phyloP scores from a whole-genome alignment of 2,797 vertebrate genomes.

The Cuniculus paca region DNA sequence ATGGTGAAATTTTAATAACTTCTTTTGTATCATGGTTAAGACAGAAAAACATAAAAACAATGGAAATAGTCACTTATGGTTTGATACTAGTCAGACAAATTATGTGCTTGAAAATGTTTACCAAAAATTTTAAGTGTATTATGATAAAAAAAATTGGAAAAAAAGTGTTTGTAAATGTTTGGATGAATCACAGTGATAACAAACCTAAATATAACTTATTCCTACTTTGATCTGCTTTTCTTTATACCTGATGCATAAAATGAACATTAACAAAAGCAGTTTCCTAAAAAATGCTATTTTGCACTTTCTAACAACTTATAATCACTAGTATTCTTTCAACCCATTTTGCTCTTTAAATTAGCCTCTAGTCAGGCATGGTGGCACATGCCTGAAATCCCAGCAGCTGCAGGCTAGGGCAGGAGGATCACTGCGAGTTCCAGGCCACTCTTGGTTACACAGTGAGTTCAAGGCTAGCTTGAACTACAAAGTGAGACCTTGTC shows the following conservation, averaged over 20 bases:
- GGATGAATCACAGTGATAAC: background rate
- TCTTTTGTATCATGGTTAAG: background rate
- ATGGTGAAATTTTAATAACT: slow-evolving; percentile 30
- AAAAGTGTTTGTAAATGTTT: background rate
- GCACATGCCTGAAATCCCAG: background rate
- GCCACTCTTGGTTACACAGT: background rate
- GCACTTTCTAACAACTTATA: background rate
- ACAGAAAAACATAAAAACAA: slow-evolving; percentile 17
- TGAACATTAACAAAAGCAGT: slow-evolving; percentile 10
- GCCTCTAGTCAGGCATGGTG: background rate
- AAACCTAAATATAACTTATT: background rate
- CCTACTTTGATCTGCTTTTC: background rate
- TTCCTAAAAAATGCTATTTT: slow-evolving; percentile 36
- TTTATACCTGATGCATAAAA: background rate
- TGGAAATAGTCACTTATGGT: background rate
- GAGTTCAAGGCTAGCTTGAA: background rate
- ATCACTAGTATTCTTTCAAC: background rate
- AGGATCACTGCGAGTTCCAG: background rate
- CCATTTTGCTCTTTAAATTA: slow-evolving; percentile 39
- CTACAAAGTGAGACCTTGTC: background rate
- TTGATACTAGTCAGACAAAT: background rate
- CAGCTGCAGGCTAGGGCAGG: background rate
- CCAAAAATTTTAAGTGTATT: background rate
- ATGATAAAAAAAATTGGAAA: background rate
- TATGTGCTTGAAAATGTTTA: background rate